Evolutionary conservation across 2,888 invertebrate species (phyloP), one percentile per base, ranked within the genome.

Genomic region (Seira musarum): DNA sequence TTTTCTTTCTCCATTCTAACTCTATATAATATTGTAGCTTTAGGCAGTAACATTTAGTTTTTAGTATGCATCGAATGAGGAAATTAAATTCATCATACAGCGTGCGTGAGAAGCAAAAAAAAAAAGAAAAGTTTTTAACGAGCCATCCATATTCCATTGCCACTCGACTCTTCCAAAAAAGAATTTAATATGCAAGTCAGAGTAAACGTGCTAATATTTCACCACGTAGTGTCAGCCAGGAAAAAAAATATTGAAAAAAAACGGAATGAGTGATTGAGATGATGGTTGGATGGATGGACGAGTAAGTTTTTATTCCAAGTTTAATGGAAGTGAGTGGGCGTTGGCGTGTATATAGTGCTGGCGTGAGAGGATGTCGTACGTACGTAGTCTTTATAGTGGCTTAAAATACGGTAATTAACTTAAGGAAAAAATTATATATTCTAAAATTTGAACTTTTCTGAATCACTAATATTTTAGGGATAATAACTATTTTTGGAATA

Each of bases 241-340:
- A n/a, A n/a, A n/a, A 30, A 30, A 30, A 30, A 30, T 2, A 5
- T 30, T 30, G 30, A 30, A 30, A 30, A 30, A 8, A 30, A 30
- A 30, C 30, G 30, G 30, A 30, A 30, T 30, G 15, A 64, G 22
- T 61, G 25, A 13, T 64, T 64, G 64, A 64, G 13, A 64, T 64
- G 64, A 64, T 30, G 30, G n/a, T n/a, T 8, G 30, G 30, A 30
- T 30, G 30, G 30, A 30, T 64, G 25, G 22, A 64, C 25, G 64
- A 24, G 24, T 64, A n/a, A 30, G n/a, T n/a, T 64, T 64, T 64
- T 24, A 64, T 64, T 64, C 17, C 15, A 3, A 53, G n/a, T 53
- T 25, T 64, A 19, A 21, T 19, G 30, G 24, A 24, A 24, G 8
- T 3, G 64, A 64, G 5, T 3, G 53, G 3, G 53, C 15, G 53